Evolutionary conservation across 2,113 vertebrate genomes (phyloP).

Genomic region (Australoheros scitulus): DNA sequence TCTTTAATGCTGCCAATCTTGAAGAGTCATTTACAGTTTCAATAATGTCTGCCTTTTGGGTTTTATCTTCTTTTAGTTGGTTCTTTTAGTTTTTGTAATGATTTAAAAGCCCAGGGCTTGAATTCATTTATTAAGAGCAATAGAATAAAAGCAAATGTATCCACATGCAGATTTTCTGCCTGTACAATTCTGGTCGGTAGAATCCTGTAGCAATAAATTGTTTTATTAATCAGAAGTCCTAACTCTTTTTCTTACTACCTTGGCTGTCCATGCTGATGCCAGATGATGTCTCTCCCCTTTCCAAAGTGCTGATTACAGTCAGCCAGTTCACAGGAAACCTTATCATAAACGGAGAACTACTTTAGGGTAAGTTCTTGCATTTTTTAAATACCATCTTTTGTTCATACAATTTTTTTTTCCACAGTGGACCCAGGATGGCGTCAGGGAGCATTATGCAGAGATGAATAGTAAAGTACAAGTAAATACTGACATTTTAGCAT

Average conservation of each 20-base stretch:
- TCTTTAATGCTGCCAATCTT: neutral
- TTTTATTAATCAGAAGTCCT: conserved; percentile 20
- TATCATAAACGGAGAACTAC: conserved; percentile 47
- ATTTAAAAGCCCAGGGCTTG: neutral
- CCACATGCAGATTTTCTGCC: neutral
- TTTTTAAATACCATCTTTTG: conserved; percentile 7
- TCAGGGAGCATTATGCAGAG: neutral
- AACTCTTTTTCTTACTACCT: conserved; percentile 1
- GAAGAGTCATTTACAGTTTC: neutral
- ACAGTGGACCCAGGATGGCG: conserved; percentile 20
- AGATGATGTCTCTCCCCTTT: conserved; percentile 42
- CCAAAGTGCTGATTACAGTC: conserved; percentile 56
- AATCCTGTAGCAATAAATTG: conserved; percentile 20
- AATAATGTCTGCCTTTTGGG: neutral
- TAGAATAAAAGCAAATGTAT: neutral
- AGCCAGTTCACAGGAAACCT: conserved; percentile 55
- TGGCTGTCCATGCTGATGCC: conserved; percentile 17
- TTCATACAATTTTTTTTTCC: neutral
- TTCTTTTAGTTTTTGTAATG: neutral
- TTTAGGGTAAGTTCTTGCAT: conserved; percentile 31
- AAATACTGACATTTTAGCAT: neutral
- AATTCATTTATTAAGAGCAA: neutral
- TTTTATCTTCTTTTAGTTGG: neutral
- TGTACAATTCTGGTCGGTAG: neutral
- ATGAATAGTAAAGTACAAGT: neutral